Percentiles rank a stretch among this genome's conserved stretches.
phyloP scores from a whole-genome alignment of 2,888 invertebrate genomes.

The Megamerina dolium region DNA sequence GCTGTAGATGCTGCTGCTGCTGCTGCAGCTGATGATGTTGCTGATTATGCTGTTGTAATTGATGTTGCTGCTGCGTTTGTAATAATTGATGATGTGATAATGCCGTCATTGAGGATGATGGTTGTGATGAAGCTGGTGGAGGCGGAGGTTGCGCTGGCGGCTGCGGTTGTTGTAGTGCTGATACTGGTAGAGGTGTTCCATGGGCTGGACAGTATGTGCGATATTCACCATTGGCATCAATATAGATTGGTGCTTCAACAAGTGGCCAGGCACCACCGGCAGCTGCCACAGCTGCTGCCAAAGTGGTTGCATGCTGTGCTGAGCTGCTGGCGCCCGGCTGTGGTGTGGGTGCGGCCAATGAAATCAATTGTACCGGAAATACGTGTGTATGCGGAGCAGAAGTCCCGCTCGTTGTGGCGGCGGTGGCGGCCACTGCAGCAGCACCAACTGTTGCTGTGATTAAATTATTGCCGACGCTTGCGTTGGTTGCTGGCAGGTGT shows the following conservation, averaged over 20 bases:
- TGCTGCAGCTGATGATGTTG: constrained; percentile 7
- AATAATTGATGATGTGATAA: constrained; percentile 1
- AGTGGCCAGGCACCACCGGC: constrained; percentile 46
- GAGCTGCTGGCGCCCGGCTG: constrained; percentile 24
- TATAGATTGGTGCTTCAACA: constrained; percentile 55
- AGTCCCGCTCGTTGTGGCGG: constrained; percentile 48
- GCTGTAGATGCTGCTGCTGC: constrained; percentile 4
- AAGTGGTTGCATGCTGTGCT: too few species aligned
- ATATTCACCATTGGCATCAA: constrained; percentile 57
- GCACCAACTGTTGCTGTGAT: constrained; percentile 30
- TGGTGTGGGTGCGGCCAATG: constrained; percentile 41
- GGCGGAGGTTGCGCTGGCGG: not conserved
- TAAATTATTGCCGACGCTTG: constrained; percentile 47
- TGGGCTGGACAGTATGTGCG: constrained; percentile 50
- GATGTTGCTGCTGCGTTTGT: constrained; percentile 4
- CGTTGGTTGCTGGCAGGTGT: constrained; percentile 49
- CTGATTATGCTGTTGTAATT: not conserved
- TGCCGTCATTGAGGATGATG: constrained; percentile 9
- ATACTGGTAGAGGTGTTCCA: constrained; percentile 34
- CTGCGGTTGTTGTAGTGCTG: constrained; percentile 20
- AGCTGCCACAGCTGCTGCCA: constrained; percentile 47
- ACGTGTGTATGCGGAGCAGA: constrained; percentile 53
- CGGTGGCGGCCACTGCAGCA: constrained; percentile 45
- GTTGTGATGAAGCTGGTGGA: not conserved
- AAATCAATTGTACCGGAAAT: constrained; percentile 52